These are phyloP conservation scores for Amphiprion percula DNA, from an alignment of 2,113 vertebrate species.

Conservation along the genomic window DNA sequence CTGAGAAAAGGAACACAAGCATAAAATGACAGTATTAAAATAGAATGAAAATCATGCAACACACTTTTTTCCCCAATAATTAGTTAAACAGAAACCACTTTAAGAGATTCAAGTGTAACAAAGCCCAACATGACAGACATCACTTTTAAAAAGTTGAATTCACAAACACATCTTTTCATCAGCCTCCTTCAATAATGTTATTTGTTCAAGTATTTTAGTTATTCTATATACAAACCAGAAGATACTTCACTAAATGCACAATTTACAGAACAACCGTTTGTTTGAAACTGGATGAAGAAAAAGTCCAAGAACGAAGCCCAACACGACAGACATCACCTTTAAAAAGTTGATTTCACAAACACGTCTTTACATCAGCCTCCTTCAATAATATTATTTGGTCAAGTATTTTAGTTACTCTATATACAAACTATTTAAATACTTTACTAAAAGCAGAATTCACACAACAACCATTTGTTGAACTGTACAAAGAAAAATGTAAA, in stretches of 20 bases:
- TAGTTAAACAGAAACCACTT: background rate
- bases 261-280: background rate
- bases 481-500: background rate
- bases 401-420: too few relatives aligned
- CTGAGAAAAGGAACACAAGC: constrained; percentile 32
- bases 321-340: too few relatives aligned
- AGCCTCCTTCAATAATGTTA: background rate
- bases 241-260: background rate
- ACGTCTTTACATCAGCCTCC: too few relatives aligned
- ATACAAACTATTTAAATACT: too few relatives aligned
- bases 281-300: background rate
- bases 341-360: too few relatives aligned
- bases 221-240: background rate
- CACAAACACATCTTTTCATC: background rate
- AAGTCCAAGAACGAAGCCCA: background rate
- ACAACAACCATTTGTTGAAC: too few relatives aligned
- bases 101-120: background rate
- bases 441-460: too few relatives aligned
- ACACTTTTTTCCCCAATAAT: background rate
- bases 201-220: background rate
- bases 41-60: background rate
- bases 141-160: background rate
- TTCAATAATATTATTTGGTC: too few relatives aligned
- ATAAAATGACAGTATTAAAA: background rate
- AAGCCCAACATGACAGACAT: background rate